Base-by-base conservation (phyloP, 2,888 invertebrate genomes). In the Napeogenes sylphis region DNA sequence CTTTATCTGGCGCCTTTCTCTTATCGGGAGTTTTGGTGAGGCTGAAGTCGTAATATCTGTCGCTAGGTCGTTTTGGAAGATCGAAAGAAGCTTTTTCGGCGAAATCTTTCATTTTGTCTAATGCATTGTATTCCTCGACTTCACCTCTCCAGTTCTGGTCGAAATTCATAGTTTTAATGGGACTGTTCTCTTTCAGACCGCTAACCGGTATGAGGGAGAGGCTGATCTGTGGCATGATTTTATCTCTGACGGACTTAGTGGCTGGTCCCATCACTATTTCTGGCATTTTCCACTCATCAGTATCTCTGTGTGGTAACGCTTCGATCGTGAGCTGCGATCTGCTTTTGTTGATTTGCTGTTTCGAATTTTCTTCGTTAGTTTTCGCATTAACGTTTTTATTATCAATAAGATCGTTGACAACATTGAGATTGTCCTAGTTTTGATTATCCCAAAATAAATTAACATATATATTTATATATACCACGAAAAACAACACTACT, bases 311-410 rank as follows among this genome's bases (percentile, higher is more conserved):
- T 54, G 87, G 85, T 71, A 90, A 77, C 59, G 90, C 84, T 76
- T 90, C 90, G 73, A 90, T 90, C 68, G 87, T 90, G 71, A 90
- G 80, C 79, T 90, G 90, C 66, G 87, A 86, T 75, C 90, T 76
- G 76, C 87, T 89, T 80, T 85, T 87, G 89, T 90, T 88, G 87
- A 90, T 90, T 83, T 90, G 90, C 90, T 90, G 90, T 87, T 79
- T 79, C 78, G 77, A 81, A 87, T 82, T 75, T 68, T 76, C 70
- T 70, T 64, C 62, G 73, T 76, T 77, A 78, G 70, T 75, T 75
- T 76, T 70, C 69, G 75, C 70, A 73, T 76, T 76, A 76, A 73
- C 71, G 70, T 68, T 75, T 79, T 84, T 87, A 89, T 88, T 90
- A 90, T 90, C 90, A 90, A 90, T 90, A 87, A 79, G 84, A 85